Evolutionary conservation across 2,888 invertebrate species (phyloP), one percentile per base, ranked within the genome.

Genomic region (Thumatha senex): DNA sequence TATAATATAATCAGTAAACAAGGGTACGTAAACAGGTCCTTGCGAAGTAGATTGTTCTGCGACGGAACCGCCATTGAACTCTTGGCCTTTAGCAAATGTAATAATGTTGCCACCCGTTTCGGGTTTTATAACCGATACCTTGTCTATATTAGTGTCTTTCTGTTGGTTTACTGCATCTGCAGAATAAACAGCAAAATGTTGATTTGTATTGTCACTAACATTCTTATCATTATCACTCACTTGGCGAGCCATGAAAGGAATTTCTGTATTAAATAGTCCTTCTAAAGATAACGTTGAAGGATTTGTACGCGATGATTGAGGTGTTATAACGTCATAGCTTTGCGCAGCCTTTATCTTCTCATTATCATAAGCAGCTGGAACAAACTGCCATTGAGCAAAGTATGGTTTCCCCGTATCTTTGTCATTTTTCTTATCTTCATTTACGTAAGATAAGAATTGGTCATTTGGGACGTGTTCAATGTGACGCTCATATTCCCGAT

Each of bases 241-340:
- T 74, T 83, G 82, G 53, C 75, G 79, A 4, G 80, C 79, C 55
- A 70, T 79, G 1, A 76, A 52, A 0, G 92, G 89, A 45, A 82
- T 86, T 72, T 93, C 86, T 49, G 92, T 92, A 74, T 93, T 93
- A 67, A 95, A 95, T 8, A 95, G 80, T 1, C 93, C 94, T 83
- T 95, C 94, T 58, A 95, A 78, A 10, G 95, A 84, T 57, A 95
- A 92, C 0, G 95, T 95, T 0, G 95, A 94, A 1, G 94, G 92
- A 76, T 95, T 93, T 8, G 82, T 87, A 0, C 74, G 59, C 72
- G 82, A 78, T 1, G 80, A 74, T 35, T 86, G 82, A 9, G 87
- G 88, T 5, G 90, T 89, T 0, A 88, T 77, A 35, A 86, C 73
- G 58, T 92, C 89, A 52, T 82, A 86, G 53, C 60, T 80, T 57